These are phyloP conservation scores for Anoplius nigerrimus DNA, from an alignment of 2,888 invertebrate genomes.

Conservation along the genomic window DNA sequence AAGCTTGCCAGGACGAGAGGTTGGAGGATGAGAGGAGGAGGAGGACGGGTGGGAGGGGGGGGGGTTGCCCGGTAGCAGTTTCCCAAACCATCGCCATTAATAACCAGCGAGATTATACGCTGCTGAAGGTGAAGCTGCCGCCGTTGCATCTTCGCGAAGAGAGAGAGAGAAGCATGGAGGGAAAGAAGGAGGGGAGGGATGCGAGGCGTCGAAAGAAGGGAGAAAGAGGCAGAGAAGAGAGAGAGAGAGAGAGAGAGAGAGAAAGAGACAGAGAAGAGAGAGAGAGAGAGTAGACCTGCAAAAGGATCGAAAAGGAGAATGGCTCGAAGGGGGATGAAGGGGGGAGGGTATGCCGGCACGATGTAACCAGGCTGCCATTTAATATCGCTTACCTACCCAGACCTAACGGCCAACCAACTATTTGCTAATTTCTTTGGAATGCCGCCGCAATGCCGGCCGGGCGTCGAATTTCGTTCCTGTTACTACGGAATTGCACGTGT, in stretches of 20 bases:
- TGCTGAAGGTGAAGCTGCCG: slow-evolving; percentile 57
- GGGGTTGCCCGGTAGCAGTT: slow-evolving; percentile 68
- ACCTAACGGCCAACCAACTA: slow-evolving; percentile 60
- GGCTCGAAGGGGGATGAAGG: neutral
- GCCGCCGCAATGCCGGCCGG: slow-evolving; percentile 26
- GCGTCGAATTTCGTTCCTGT: slow-evolving; percentile 6
- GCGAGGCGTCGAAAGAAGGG: neutral
- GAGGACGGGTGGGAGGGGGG: slow-evolving; percentile 35
- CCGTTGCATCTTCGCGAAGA: slow-evolving; percentile 41
- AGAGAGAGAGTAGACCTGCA: neutral
- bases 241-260: slow-evolving; percentile 10
- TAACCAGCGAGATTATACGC: slow-evolving; percentile 74
- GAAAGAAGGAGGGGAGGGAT: slow-evolving; percentile 12
- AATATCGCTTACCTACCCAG: slow-evolving; percentile 63
- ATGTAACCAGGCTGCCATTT: slow-evolving; percentile 64
- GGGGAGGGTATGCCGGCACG: slow-evolving; percentile 36
- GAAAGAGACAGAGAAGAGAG: slow-evolving; percentile 15
- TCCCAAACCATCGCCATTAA: slow-evolving; percentile 75
- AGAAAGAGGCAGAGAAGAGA: neutral
- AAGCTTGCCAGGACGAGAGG: no score
- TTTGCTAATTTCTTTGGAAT: slow-evolving; percentile 68
- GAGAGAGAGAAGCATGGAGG: slow-evolving; percentile 30
- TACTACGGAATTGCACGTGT: slow-evolving; percentile 2
- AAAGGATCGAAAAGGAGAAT: neutral
- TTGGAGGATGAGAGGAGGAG: no score